phyloP scores from a whole-genome alignment of 2,113 vertebrate species.

The Glaucomys volans region DNA sequence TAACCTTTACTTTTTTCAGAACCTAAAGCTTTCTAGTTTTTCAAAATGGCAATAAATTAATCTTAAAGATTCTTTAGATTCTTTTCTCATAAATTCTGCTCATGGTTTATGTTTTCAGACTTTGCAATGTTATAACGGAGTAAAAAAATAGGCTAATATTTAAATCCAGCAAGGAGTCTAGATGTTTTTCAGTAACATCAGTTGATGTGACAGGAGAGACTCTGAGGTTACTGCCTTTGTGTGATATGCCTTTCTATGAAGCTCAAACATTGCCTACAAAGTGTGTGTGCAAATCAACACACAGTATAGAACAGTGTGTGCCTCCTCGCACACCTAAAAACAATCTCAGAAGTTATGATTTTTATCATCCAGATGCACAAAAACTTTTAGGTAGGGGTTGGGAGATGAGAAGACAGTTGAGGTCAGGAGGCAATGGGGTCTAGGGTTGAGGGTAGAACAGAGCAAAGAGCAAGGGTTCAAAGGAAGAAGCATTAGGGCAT shows the following conservation, averaged over 20 bases:
- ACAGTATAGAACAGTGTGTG: not conserved
- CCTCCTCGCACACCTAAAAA: not conserved
- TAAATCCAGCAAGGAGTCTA: not conserved
- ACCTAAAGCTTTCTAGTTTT: not conserved
- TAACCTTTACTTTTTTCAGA: conserved; percentile 1
- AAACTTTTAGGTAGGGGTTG: not conserved
- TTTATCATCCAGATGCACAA: not conserved
- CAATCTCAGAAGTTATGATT: not conserved
- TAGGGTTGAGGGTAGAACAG: not conserved
- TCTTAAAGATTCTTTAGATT: conserved; percentile 40
- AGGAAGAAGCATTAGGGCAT: too few relatives aligned
- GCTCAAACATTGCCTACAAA: conserved; percentile 2
- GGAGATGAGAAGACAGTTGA: not conserved
- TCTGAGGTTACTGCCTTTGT: not conserved
- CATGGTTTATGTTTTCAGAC: not conserved
- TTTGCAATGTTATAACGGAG: not conserved
- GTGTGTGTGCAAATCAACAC: conserved; percentile 11
- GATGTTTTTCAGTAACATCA: not conserved
- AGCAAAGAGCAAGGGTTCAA: not conserved
- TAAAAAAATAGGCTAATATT: conserved; percentile 44
- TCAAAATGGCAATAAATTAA: not conserved
- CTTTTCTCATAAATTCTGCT: not conserved
- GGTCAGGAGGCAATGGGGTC: not conserved
- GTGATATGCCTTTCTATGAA: not conserved
- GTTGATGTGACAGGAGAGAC: not conserved